Conservation (phyloP, 1,140 invertebrate genomes). For the Cepaea nemoralis region DNA sequence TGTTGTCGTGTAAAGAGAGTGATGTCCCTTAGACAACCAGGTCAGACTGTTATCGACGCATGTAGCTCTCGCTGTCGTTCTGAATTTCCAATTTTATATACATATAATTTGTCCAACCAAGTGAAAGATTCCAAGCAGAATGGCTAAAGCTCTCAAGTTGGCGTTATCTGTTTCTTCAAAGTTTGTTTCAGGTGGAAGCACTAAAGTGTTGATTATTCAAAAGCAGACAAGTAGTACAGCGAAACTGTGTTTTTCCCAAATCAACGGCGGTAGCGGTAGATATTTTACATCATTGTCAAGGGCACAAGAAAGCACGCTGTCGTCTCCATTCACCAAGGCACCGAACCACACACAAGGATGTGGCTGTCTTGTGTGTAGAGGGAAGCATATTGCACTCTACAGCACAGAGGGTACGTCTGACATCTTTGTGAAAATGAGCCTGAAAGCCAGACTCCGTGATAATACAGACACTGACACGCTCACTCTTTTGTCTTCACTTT, state of each 20-base stretch:
- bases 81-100: no score
- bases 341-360: not conserved
- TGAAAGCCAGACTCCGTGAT: not conserved
- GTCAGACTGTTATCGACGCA: no score
- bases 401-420: conserved; percentile 30
- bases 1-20: no score
- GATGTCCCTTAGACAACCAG: no score
- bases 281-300: not conserved
- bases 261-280: not conserved
- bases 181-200: not conserved
- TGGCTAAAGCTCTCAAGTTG: conserved; percentile 25
- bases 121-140: no score
- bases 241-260: not conserved
- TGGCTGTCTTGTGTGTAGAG: not conserved
- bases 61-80: no score
- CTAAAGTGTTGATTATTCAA: not conserved
- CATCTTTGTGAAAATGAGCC: not conserved
- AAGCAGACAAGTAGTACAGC: not conserved
- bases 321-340: not conserved
- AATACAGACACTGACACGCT: not conserved
- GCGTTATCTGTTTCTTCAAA: not conserved
- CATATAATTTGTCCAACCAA: no score
- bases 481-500: not conserved
- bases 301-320: conserved; percentile 28
- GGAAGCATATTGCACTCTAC: not conserved